Evolutionary conservation across 1,140 invertebrate species (phyloP), one percentile per base, ranked within the genome.

Genomic region (Galendromus occidentalis): DNA sequence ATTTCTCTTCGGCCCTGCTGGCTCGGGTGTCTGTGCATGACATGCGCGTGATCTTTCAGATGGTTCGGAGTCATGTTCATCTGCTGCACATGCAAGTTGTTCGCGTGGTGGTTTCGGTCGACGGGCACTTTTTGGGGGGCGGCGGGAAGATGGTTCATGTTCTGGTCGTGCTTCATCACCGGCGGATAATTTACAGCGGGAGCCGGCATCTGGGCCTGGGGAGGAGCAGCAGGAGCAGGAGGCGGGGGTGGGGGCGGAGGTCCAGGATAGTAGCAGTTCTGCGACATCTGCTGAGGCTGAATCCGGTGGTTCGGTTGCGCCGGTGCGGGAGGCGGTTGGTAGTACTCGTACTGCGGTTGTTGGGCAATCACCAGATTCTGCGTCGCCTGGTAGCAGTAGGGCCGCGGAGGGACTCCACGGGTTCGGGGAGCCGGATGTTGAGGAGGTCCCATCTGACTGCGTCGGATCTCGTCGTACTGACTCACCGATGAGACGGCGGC

Each of bases 81-180:
- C 14, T 12, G 20, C 42, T 77, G 28, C 70, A 71, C 75, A 74
- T 77, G 63, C 74, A 76, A 39, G 74, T 77, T 65, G 69, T 74
- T 65, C 68, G 76, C 30, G 68, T 74, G 69, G 20, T 74, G 74
- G 44, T 39, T 39, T 39, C 33, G 4, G 74, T 74, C 55, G 72
- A 73, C 42, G 72, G 73, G 65, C 67, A 71, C 4, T 71, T 71
- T 28, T 68, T n/a, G n/a, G n/a, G 69, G 64, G 71, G 71, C 22
- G 39, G 59, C 71, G 71, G 65, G 70, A 20, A 59, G 25, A 25
- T 59, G 51, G 51, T 59, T 59, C 51, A 59, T 59, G 22, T 59
- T 59, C 51, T 25, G 51, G 25, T 59, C 51, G 51, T 59, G 25
- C 20, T 59, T 59, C 14, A 59, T 33, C 33, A 39, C 33, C 33